phyloP scores from a whole-genome alignment of 2,888 invertebrate species.

The Zelleria hepariella region DNA sequence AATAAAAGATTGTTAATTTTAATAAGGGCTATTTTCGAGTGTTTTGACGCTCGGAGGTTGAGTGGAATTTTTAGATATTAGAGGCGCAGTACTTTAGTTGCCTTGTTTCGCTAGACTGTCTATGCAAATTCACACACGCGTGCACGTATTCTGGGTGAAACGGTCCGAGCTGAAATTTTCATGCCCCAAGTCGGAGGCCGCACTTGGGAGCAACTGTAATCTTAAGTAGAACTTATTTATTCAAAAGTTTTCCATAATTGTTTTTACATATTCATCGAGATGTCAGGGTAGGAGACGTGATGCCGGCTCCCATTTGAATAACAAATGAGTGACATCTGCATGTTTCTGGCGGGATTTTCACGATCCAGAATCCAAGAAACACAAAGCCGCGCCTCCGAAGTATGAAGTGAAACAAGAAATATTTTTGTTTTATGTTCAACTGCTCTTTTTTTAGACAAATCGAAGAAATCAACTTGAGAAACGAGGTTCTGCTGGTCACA shows the following conservation, averaged over 20 bases:
- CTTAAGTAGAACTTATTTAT: conserved; percentile 19
- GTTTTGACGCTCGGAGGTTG: too few relatives aligned
- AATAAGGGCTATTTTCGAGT: too few relatives aligned
- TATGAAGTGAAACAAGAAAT: conserved; percentile 22
- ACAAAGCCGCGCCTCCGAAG: conserved; percentile 28
- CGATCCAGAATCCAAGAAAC: conserved; percentile 32
- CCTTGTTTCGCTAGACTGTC: not conserved
- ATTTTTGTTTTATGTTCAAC: conserved; percentile 5
- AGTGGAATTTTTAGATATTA: too few relatives aligned
- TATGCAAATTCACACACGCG: not conserved
- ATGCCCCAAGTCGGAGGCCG: not conserved
- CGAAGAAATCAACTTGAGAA: not conserved
- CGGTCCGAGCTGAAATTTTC: not conserved
- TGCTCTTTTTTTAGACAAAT: conserved; percentile 6
- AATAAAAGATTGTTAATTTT: too few relatives aligned
- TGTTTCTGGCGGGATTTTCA: conserved; percentile 40
- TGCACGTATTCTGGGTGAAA: not conserved
- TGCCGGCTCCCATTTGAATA: conserved; percentile 62
- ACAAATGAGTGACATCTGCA: conserved; percentile 66
- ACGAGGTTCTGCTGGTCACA: not conserved
- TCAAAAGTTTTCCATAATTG: conserved; percentile 61
- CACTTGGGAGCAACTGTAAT: not conserved
- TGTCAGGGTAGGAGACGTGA: conserved; percentile 60
- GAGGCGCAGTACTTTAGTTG: not conserved
- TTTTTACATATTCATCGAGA: conserved; percentile 67